Percentiles rank a stretch among this genome's conserved stretches.
These are phyloP conservation scores for Aricia artaxerxes DNA, from an alignment of 2,888 invertebrate species.

Conservation along the genomic window DNA sequence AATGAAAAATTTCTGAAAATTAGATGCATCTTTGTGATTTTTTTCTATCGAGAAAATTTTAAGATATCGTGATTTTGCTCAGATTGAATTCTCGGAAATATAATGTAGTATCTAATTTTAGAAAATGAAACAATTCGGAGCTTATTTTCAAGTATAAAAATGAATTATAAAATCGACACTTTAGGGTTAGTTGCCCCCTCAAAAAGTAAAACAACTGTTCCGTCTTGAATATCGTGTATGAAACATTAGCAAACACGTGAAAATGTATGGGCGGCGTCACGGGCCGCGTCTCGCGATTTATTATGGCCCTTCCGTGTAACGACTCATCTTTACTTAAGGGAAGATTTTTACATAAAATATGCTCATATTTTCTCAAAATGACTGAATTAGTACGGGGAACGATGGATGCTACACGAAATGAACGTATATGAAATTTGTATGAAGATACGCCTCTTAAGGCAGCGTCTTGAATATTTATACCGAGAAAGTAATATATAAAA, in stretches of 20 bases:
- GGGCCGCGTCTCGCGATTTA: constrained; percentile 62
- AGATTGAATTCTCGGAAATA: no score
- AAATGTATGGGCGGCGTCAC: constrained; percentile 65
- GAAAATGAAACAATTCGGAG: no score
- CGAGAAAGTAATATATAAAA: no score
- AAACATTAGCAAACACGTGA: constrained; percentile 72
- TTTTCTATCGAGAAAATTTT: no score
- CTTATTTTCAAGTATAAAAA: no score
- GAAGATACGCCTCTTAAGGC: constrained; percentile 1
- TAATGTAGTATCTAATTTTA: no score
- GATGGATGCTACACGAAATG: not conserved
- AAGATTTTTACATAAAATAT: constrained; percentile 38
- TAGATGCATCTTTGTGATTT: no score
- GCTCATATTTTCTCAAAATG: constrained; percentile 25
- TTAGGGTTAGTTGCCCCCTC: no score
- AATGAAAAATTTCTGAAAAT: no score
- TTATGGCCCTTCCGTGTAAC: constrained; percentile 49
- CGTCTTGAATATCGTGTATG: constrained; percentile 75
- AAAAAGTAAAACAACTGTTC: constrained; percentile 38
- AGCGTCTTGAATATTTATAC: constrained; percentile 7
- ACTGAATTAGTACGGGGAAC: constrained; percentile 18
- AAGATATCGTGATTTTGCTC: no score
- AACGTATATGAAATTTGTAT: constrained; percentile 18
- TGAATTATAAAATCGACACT: no score
- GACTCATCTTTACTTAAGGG: constrained; percentile 38